A percentile compares a stretch with the other conserved stretches of the same genome.
phyloP scores from a whole-genome alignment of 2,888 invertebrate species.

The Lagria hirta region DNA sequence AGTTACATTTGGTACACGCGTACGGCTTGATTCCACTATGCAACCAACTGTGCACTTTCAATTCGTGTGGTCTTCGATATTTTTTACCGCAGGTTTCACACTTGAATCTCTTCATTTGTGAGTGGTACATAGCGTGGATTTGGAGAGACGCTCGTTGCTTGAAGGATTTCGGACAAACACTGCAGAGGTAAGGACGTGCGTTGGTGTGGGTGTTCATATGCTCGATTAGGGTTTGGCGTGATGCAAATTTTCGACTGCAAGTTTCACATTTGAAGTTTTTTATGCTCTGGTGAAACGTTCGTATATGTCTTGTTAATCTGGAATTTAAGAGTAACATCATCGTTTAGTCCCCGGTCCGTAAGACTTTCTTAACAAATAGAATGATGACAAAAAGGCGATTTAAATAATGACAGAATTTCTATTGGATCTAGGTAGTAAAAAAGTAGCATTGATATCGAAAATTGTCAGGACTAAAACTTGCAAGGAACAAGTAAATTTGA shows the following conservation, averaged over 20 bases:
- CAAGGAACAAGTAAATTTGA: too few relatives aligned
- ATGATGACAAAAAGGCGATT: too few relatives aligned
- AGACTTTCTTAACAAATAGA: too few relatives aligned
- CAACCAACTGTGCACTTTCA: slow-evolving; percentile 58
- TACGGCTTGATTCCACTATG: slow-evolving; percentile 61
- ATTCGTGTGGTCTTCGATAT: slow-evolving; percentile 59
- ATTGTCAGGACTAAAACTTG: too few relatives aligned
- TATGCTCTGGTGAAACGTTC: slow-evolving; percentile 54
- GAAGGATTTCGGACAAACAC: slow-evolving; percentile 58
- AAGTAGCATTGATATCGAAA: too few relatives aligned
- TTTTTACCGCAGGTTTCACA: slow-evolving; percentile 59
- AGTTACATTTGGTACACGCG: slow-evolving; percentile 57
- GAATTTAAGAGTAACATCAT: too few relatives aligned
- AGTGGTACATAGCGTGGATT: slow-evolving; percentile 39
- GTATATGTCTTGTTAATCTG: slow-evolving; percentile 58
- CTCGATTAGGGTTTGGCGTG: slow-evolving; percentile 56
- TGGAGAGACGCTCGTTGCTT: slow-evolving; percentile 56
- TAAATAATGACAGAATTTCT: too few relatives aligned
- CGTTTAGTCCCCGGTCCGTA: too few relatives aligned
- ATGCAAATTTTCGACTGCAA: slow-evolving; percentile 57
- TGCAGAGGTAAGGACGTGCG: slow-evolving; percentile 57
- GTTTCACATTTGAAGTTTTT: slow-evolving; percentile 57
- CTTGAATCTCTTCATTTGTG: slow-evolving; percentile 43
- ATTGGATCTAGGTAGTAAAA: too few relatives aligned
- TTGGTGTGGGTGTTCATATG: slow-evolving; percentile 57